phyloP scores from a whole-genome alignment of 2,113 vertebrate species.

The Probosciger aterrimus region DNA sequence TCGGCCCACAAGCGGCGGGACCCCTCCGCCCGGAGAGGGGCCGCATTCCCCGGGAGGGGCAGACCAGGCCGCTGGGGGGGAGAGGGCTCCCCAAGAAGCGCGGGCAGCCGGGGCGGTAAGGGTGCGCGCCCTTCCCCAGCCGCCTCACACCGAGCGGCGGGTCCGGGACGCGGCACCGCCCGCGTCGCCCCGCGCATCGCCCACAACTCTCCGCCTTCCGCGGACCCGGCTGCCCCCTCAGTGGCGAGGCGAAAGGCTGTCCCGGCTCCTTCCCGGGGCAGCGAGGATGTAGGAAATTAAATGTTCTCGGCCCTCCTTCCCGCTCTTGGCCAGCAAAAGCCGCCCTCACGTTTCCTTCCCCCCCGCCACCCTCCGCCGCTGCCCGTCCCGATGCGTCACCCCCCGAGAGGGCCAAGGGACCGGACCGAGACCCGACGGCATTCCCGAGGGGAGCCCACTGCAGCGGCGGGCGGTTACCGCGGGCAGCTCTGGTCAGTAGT shows the following conservation, averaged over 20 bases:
- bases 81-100: neutral
- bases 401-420: neutral
- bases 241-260: neutral
- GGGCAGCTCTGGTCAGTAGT: neutral
- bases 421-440: neutral
- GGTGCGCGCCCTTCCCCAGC: neutral
- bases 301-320: neutral
- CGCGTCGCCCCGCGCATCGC: neutral
- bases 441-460: neutral
- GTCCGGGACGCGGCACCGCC: neutral
- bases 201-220: neutral
- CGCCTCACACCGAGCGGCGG: neutral
- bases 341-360: neutral
- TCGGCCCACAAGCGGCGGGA: neutral
- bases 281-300: neutral
- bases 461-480: neutral
- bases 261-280: neutral
- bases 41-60: neutral
- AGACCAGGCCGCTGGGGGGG: neutral
- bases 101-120: neutral
- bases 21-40: neutral
- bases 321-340: neutral
- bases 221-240: neutral
- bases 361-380: neutral
- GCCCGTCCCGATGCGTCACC: neutral